These are phyloP conservation scores for Chroicocephalus ridibundus DNA, from an alignment of 2,113 vertebrate genomes.

Conservation along the genomic window DNA sequence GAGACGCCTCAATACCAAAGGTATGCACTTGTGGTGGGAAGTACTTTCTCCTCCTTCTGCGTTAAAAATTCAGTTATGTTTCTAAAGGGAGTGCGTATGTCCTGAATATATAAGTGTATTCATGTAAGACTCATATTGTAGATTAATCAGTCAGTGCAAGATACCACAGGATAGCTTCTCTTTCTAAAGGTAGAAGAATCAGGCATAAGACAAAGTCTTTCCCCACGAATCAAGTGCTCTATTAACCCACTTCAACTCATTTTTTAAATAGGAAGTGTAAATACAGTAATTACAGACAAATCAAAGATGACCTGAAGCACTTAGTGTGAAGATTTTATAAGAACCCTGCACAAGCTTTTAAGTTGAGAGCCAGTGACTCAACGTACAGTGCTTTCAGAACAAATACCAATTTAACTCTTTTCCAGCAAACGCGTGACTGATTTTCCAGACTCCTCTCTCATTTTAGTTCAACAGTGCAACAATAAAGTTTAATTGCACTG, in stretches of 20 bases:
- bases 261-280: neutral
- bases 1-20: conserved; percentile 72
- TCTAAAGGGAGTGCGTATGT: neutral
- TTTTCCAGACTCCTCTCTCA: neutral
- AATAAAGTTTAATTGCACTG: neutral
- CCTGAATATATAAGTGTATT: neutral
- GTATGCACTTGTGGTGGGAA: neutral
- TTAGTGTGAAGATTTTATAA: neutral
- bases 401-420: neutral
- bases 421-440: neutral
- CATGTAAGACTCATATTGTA: neutral
- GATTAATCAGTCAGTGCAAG: neutral
- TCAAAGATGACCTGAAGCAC: neutral
- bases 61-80: neutral
- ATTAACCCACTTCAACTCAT: neutral
- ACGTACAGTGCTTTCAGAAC: neutral
- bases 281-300: neutral
- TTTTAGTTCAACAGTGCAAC: neutral
- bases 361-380: neutral
- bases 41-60: neutral
- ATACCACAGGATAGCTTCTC: neutral
- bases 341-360: neutral
- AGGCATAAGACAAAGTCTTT: neutral
- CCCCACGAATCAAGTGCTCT: neutral
- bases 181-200: neutral